Evolutionary conservation across 2,113 vertebrate species (phyloP).

Genomic region (Prinia subflava): DNA sequence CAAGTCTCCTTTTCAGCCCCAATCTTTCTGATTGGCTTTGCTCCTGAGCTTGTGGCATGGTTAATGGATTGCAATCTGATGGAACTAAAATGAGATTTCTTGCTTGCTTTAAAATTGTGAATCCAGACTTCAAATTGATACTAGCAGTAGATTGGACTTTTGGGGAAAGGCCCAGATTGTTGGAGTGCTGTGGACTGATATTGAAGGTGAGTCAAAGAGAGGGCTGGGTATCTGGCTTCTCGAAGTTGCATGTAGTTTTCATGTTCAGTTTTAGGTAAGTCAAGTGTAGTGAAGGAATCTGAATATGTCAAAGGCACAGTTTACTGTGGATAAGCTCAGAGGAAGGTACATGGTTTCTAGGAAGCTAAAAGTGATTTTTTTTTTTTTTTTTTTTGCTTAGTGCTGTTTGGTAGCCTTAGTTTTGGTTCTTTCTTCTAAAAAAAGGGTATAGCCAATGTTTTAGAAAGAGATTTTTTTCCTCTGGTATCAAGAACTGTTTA

Average conservation of each 20-base stretch:
- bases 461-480: background rate
- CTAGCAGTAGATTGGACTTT: background rate
- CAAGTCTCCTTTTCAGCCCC: background rate
- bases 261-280: background rate
- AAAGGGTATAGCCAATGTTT: background rate
- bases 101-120: background rate
- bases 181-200: background rate
- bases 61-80: background rate
- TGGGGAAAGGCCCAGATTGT: background rate
- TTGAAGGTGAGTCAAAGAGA: background rate
- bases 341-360: background rate
- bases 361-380: background rate
- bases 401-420: background rate
- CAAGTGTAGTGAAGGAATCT: background rate
- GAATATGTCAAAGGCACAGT: background rate
- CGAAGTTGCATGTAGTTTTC: background rate
- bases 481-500: background rate
- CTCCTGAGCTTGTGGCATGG: background rate
- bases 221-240: background rate
- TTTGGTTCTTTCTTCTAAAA: background rate
- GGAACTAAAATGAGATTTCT: background rate
- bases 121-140: background rate
- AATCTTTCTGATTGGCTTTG: background rate
- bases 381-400: background rate
- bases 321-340: background rate